A percentile compares a stretch with the other conserved stretches of the same genome.
These are phyloP conservation scores for Synanthedon andrenaeformis DNA, from an alignment of 2,888 invertebrate species.

Conservation along the genomic window DNA sequence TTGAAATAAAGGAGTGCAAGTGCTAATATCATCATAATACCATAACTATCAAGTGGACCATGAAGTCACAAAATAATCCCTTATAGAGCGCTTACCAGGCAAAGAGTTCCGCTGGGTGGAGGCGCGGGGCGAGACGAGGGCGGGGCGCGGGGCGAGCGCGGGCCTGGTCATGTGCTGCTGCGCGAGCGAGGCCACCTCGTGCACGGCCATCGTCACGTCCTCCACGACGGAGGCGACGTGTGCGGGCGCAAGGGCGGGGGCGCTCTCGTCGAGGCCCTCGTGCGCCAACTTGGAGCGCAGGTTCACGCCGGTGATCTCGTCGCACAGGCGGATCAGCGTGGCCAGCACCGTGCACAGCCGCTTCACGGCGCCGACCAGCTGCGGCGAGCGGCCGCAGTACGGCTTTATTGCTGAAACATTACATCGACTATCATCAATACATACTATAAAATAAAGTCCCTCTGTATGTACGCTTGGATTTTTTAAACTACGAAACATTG, in stretches of 20 bases:
- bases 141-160: constrained; percentile 52
- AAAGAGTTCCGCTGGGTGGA: constrained; percentile 66
- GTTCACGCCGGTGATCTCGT: constrained; percentile 85
- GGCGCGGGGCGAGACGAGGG: constrained; percentile 52
- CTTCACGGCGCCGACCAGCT: constrained; percentile 82
- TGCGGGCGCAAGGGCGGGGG: constrained; percentile 49
- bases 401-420: constrained; percentile 61
- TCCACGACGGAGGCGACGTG: constrained; percentile 53
- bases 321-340: constrained; percentile 88
- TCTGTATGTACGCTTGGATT: neutral
- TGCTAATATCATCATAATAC: no score
- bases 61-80: no score
- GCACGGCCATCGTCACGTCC: constrained; percentile 51
- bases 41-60: no score
- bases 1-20: no score
- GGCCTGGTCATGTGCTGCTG: constrained; percentile 83
- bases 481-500: no score
- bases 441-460: neutral
- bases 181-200: constrained; percentile 76
- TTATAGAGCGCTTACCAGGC: constrained; percentile 33
- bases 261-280: constrained; percentile 41
- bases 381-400: constrained; percentile 71
- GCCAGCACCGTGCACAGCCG: constrained; percentile 89
- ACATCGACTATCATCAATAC: neutral
- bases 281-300: constrained; percentile 68